Evolutionary conservation across 2,888 invertebrate genomes (phyloP).

Genomic region (Brenthis daphne): DNA sequence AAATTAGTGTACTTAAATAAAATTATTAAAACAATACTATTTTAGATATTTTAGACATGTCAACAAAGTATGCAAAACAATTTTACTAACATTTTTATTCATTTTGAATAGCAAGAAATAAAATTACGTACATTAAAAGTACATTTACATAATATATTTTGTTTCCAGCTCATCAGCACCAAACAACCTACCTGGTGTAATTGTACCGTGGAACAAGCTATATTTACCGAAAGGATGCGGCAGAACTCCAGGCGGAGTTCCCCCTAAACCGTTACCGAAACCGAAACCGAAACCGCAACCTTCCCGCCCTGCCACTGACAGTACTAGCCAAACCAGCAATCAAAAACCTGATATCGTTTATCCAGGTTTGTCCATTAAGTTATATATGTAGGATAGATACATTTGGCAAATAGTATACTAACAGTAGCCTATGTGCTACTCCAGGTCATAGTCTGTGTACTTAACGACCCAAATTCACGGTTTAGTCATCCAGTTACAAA

Average conservation of each 20-base stretch:
- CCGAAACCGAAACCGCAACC: constrained; percentile 51
- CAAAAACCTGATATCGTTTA: constrained; percentile 61
- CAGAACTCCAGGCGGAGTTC: constrained; percentile 75
- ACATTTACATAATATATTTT: neutral
- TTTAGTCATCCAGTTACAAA: no score
- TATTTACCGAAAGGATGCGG: constrained; percentile 89
- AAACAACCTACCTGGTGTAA: constrained; percentile 41
- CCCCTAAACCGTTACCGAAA: constrained; percentile 64
- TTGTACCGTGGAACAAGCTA: constrained; percentile 85
- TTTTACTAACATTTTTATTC: no score
- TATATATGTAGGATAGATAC: neutral
- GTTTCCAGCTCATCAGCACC: constrained; percentile 41
- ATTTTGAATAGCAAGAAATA: no score
- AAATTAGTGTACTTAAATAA: no score
- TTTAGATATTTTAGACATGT: no score
- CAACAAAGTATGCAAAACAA: no score
- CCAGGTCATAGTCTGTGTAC: no score
- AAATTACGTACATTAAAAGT: no score
- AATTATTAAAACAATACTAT: no score
- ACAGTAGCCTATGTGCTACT: neutral
- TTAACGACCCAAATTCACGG: no score
- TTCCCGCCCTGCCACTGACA: constrained; percentile 60
- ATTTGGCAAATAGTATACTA: no score
- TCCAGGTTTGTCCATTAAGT: constrained; percentile 51
- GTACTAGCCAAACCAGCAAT: constrained; percentile 65